phyloP scores from a whole-genome alignment of 2,888 invertebrate species.

The Pheosia tremula region DNA sequence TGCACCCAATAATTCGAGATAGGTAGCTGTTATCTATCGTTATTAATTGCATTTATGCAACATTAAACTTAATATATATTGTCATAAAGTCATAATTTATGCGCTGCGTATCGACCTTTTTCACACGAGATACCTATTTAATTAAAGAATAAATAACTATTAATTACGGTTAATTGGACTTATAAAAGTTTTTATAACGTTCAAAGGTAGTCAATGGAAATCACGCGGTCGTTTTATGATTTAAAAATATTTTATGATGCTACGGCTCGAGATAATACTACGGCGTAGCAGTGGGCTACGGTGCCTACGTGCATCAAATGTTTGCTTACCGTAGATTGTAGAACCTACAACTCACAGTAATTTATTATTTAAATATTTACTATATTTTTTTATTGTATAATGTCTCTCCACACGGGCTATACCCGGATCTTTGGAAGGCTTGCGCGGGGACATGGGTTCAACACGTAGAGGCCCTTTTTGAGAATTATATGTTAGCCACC shows the following conservation, averaged over 20 bases:
- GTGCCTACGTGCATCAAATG: conserved; percentile 2
- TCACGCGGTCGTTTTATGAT: conserved; percentile 1
- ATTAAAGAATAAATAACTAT: conserved; percentile 5
- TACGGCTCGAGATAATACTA: conserved; percentile 24
- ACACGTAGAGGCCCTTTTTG: too few species aligned
- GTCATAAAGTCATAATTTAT: conserved; percentile 3
- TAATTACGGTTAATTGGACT: conserved; percentile 3
- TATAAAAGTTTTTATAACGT: conserved; percentile 1
- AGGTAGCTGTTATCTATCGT: conserved; percentile 8
- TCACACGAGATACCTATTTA: conserved; percentile 1
- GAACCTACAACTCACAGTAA: background rate
- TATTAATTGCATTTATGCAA: conserved; percentile 9
- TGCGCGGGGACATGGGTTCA: too few species aligned
- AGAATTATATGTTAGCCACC: too few species aligned
- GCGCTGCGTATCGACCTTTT: background rate
- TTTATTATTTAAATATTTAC: too few species aligned
- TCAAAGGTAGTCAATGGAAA: background rate
- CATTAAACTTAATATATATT: conserved; percentile 3
- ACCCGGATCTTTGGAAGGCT: too few species aligned
- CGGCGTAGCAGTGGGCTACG: conserved; percentile 31
- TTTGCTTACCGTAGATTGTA: background rate
- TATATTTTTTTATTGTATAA: too few species aligned
- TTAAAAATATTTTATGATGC: conserved; percentile 5
- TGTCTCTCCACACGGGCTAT: too few species aligned
- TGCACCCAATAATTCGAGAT: conserved; percentile 11